Percentiles rank a stretch among this genome's conserved stretches.
Conservation (phyloP, 2,888 invertebrate genomes). For the Tiliacea aurago region DNA sequence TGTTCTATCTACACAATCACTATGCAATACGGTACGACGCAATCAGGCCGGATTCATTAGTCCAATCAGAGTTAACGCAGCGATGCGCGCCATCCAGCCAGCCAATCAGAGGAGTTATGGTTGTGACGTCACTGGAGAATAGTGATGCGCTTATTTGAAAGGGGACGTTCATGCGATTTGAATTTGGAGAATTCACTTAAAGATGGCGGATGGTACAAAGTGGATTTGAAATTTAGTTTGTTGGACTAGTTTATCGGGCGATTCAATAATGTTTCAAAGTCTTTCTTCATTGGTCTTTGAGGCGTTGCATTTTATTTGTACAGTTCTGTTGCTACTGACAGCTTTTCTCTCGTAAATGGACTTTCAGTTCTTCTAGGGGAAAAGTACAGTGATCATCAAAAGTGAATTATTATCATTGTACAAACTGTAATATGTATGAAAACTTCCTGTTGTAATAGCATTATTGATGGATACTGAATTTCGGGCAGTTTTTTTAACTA, state of each 20-base stretch:
- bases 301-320: background rate
- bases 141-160: slow-evolving; percentile 57
- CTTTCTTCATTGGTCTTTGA: background rate
- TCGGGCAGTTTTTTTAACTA: background rate
- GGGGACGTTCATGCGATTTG: slow-evolving; percentile 45
- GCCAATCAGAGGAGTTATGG: slow-evolving; percentile 71
- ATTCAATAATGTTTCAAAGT: slow-evolving; percentile 7
- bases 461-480: background rate
- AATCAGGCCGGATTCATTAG: slow-evolving; percentile 76
- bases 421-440: background rate
- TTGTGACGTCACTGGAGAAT: slow-evolving; percentile 63
- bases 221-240: slow-evolving; percentile 26
- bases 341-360: background rate
- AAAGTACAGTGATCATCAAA: slow-evolving; percentile 1
- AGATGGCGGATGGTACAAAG: slow-evolving; percentile 40
- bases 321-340: background rate
- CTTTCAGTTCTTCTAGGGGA: fast-evolving
- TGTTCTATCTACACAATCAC: slow-evolving; percentile 53
- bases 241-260: slow-evolving; percentile 2
- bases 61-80: slow-evolving; percentile 74
- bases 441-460: background rate
- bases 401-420: background rate
- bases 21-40: slow-evolving; percentile 58
- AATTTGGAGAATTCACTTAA: slow-evolving; percentile 54
- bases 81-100: slow-evolving; percentile 60